phyloP scores from a whole-genome alignment of 2,797 vertebrate genomes.

The Lepilemur septentrionalis region DNA sequence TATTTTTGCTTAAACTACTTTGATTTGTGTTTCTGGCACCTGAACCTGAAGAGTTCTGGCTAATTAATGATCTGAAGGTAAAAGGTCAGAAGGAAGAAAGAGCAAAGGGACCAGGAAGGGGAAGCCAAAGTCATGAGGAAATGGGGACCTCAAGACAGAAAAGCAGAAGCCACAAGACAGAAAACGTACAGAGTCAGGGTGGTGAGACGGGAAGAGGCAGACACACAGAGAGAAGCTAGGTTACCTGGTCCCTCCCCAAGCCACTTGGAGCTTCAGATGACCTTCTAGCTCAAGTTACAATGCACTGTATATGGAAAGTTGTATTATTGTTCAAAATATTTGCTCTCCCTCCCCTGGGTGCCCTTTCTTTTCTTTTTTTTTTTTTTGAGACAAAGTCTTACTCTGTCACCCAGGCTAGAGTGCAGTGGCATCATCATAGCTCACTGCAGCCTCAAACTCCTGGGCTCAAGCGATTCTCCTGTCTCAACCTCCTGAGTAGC shows the following conservation, averaged over 20 bases:
- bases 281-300: not conserved
- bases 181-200: not conserved
- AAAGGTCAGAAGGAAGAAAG: not conserved
- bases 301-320: not conserved
- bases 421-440: too few species aligned
- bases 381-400: too few species aligned
- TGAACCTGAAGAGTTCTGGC: not conserved
- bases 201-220: not conserved
- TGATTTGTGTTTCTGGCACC: not conserved
- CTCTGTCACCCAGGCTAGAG: too few species aligned
- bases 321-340: slow-evolving; percentile 17
- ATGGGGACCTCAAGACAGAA: not conserved
- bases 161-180: not conserved
- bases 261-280: not conserved
- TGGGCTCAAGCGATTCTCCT: too few species aligned
- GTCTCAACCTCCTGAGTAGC: too few species aligned
- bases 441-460: too few species aligned
- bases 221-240: not conserved
- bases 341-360: not conserved
- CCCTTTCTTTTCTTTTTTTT: not conserved
- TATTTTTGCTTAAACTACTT: not conserved
- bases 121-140: not conserved
- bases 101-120: not conserved
- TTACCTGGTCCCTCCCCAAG: not conserved
- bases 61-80: not conserved